Evolutionary conservation across 2,888 invertebrate genomes (phyloP).

Genomic region (Ceraclea dissimilis): DNA sequence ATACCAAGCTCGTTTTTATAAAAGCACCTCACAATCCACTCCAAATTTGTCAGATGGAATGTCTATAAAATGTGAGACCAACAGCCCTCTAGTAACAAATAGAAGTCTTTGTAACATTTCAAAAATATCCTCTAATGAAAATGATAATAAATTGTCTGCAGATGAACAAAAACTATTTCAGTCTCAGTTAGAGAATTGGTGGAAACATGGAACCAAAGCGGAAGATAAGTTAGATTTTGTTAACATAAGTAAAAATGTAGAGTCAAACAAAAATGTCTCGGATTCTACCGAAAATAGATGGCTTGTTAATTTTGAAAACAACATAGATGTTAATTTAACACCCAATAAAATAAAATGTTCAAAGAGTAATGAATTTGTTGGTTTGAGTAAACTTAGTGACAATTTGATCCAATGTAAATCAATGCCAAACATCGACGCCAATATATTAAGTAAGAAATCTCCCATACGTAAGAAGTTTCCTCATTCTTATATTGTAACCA

Average conservation of each 20-base stretch:
- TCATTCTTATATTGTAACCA: conserved; percentile 37
- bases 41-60: conserved; percentile 37
- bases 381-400: conserved; percentile 34
- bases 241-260: conserved; percentile 33
- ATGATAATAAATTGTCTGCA: conserved; percentile 37
- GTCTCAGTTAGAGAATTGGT: conserved; percentile 46
- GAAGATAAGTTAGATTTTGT: conserved; percentile 27
- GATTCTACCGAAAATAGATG: background rate
- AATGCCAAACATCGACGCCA: conserved; percentile 18
- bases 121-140: conserved; percentile 38
- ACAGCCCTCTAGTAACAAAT: conserved; percentile 28
- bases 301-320: conserved; percentile 42
- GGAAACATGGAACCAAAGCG: conserved; percentile 42
- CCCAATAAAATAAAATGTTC: conserved; percentile 8
- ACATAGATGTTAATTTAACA: conserved; percentile 29
- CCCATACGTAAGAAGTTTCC: conserved; percentile 34
- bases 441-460: background rate
- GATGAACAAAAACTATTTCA: conserved; percentile 45
- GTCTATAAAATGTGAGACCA: conserved; percentile 4
- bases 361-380: conserved; percentile 33
- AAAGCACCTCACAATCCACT: conserved; percentile 43
- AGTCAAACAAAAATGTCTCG: background rate
- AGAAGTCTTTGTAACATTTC: conserved; percentile 40
- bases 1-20: conserved; percentile 41
- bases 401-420: conserved; percentile 28